phyloP scores from a whole-genome alignment of 1,140 invertebrate species.

The Episyrphus balteatus region DNA sequence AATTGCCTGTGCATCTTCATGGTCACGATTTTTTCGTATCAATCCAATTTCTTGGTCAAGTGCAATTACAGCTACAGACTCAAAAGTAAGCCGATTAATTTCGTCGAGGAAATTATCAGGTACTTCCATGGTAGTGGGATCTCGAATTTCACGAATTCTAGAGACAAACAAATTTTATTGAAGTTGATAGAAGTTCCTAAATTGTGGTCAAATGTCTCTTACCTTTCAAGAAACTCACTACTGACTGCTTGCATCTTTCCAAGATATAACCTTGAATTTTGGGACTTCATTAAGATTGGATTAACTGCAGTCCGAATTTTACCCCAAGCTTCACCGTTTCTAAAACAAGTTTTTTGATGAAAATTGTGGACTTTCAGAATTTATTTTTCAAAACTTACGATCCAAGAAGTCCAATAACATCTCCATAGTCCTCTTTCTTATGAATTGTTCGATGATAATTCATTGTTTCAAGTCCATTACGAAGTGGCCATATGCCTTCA shows the following conservation, averaged over 20 bases:
- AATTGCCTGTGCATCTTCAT: constrained; percentile 43
- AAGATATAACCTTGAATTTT: constrained; percentile 18
- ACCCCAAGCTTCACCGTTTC: constrained; percentile 12
- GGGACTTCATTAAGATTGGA: constrained; percentile 29
- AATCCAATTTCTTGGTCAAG: constrained; percentile 52
- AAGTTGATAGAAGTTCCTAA: not conserved
- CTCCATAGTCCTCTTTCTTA: not conserved
- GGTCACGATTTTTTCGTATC: constrained; percentile 25
- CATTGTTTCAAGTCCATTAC: not conserved
- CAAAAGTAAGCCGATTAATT: constrained; percentile 37
- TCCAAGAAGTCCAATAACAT: not conserved
- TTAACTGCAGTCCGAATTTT: constrained; percentile 23
- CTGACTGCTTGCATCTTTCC: constrained; percentile 27
- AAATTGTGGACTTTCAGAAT: not conserved
- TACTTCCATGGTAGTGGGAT: not conserved
- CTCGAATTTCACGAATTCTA: constrained; percentile 22
- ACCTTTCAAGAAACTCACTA: constrained; percentile 26
- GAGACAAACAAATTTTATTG: not conserved
- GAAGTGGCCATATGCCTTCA: constrained; percentile 10
- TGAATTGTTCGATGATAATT: not conserved
- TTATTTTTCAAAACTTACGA: no score
- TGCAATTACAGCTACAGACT: constrained; percentile 56
- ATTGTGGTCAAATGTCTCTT: not conserved
- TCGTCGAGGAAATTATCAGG: not conserved
- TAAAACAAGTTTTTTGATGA: not conserved